Evolutionary conservation across 2,797 vertebrate species (phyloP).

Genomic region (Anabacerthia variegaticeps): DNA sequence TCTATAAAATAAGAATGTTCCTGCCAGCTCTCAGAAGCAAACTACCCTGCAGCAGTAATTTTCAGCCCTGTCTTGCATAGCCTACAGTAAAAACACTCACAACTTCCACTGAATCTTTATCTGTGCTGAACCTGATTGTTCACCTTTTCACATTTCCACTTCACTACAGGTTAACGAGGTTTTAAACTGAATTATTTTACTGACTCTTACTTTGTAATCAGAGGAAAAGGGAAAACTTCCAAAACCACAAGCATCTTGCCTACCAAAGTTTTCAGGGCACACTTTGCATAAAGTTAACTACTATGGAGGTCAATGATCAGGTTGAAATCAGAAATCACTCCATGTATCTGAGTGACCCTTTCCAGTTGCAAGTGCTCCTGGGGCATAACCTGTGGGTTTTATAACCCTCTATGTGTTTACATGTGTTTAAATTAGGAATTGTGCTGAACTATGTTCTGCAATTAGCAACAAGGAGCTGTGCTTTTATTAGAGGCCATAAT

Average conservation of each 20-base stretch:
- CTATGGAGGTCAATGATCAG: background rate
- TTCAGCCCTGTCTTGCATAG: background rate
- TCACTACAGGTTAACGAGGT: background rate
- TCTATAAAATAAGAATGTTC: background rate
- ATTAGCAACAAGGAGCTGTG: constrained; percentile 23
- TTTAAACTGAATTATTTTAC: background rate
- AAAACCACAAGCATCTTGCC: background rate
- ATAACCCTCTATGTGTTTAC: background rate
- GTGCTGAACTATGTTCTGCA: background rate
- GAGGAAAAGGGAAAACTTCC: background rate
- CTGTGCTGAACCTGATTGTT: background rate
- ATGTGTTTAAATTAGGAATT: constrained; percentile 40
- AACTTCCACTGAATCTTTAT: background rate
- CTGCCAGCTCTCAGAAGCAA: background rate
- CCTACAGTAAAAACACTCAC: background rate
- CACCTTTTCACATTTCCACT: background rate
- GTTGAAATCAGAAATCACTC: background rate
- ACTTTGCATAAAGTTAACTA: background rate
- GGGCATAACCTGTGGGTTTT: background rate
- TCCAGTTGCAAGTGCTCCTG: background rate
- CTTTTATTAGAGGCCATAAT: constrained; percentile 35
- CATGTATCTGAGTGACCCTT: background rate
- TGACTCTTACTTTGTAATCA: background rate
- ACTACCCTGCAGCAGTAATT: background rate
- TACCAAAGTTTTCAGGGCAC: background rate